phyloP scores from a whole-genome alignment of 2,888 invertebrate genomes.

The Eupithecia abbreviata region DNA sequence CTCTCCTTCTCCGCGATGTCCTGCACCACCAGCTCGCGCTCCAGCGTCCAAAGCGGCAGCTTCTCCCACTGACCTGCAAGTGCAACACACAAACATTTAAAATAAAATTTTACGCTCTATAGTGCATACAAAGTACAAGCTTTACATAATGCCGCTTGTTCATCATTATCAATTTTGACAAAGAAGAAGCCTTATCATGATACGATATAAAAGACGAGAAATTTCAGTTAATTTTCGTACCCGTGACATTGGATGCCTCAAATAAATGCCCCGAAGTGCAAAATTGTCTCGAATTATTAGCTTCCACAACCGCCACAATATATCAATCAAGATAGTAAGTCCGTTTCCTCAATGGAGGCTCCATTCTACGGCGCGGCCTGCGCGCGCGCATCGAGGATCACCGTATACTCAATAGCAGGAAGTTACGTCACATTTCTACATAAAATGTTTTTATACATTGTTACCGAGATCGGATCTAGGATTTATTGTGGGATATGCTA shows the following conservation, averaged over 20 bases:
- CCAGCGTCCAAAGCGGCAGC: conserved; percentile 94
- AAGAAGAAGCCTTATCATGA: background rate
- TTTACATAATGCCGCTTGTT: too few relatives aligned
- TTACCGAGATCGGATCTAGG: background rate
- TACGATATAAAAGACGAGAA: too few relatives aligned
- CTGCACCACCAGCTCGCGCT: conserved; percentile 94
- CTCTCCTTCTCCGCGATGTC: conserved; percentile 95
- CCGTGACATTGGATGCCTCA: background rate
- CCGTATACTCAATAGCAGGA: background rate
- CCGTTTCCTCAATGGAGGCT: conserved; percentile 6
- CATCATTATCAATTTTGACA: background rate
- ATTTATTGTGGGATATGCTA: background rate
- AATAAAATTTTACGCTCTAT: background rate
- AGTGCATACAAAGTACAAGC: too few relatives aligned
- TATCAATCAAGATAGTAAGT: conserved; percentile 1
- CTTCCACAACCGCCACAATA: background rate
- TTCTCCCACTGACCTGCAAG: conserved; percentile 92
- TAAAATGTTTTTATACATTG: background rate
- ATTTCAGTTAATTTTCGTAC: background rate
- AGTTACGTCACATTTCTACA: background rate
- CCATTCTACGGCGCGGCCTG: background rate
- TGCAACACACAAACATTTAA: conserved; percentile 16
- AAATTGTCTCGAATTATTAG: conserved; percentile 11
- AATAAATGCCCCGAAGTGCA: background rate
- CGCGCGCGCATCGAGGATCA: background rate